phyloP scores from a whole-genome alignment of 2,888 invertebrate genomes.

The Daptonema setosum region DNA sequence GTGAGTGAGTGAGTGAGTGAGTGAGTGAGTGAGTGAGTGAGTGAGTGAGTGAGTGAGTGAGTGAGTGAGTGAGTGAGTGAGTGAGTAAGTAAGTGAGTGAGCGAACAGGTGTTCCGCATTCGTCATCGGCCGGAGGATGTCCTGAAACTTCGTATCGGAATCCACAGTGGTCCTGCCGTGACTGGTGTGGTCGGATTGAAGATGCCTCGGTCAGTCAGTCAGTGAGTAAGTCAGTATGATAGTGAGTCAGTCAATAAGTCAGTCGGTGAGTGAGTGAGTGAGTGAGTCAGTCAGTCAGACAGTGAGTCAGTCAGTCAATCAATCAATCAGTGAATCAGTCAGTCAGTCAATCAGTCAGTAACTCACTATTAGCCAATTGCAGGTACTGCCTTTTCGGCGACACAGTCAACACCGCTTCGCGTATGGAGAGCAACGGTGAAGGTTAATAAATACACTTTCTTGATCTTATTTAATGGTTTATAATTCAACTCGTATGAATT shows the following conservation, averaged over 20 bases:
- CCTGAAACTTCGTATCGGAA: constrained; percentile 23
- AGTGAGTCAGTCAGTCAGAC: neutral
- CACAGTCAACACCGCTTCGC: constrained; percentile 31
- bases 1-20: too few relatives aligned
- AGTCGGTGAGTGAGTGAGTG: too few relatives aligned
- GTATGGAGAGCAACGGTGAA: constrained; percentile 52
- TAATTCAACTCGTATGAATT: neutral
- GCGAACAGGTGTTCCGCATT: constrained; percentile 22
- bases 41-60: too few relatives aligned
- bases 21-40: too few relatives aligned
- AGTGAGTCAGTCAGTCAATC: neutral
- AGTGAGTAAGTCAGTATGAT: too few relatives aligned
- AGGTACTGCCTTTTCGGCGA: constrained; percentile 29
- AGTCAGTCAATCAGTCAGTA: too few relatives aligned
- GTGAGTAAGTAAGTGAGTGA: too few relatives aligned
- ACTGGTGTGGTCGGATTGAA: too few relatives aligned
- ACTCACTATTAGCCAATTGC: neutral
- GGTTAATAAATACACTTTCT: constrained; percentile 35
- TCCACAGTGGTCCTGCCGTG: constrained; percentile 16
- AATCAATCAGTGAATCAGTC: too few relatives aligned
- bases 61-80: too few relatives aligned
- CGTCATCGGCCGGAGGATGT: constrained; percentile 20
- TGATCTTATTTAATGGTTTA: neutral
- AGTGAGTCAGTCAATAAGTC: too few relatives aligned
- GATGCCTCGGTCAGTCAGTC: too few relatives aligned